These are phyloP conservation scores for Nasua narica DNA, from an alignment of 2,797 vertebrate genomes.

Conservation along the genomic window DNA sequence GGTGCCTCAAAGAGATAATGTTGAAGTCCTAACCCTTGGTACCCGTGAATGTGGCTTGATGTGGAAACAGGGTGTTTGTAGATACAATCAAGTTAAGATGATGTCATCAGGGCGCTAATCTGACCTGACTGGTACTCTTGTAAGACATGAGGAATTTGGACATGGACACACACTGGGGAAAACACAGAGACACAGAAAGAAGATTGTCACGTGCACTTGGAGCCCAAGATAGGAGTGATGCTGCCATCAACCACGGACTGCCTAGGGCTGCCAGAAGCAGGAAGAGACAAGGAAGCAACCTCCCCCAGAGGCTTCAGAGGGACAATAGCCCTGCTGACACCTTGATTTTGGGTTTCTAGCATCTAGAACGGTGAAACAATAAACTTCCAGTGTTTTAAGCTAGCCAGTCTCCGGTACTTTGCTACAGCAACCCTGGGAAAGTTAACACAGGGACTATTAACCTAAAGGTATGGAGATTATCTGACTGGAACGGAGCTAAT, in stretches of 20 bases:
- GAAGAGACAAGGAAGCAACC: background rate
- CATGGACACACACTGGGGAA: background rate
- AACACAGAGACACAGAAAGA: background rate
- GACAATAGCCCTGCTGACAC: background rate
- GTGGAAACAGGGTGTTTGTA: background rate
- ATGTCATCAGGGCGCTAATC: background rate
- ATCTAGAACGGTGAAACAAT: background rate
- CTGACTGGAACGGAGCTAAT: background rate
- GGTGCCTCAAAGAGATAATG: background rate
- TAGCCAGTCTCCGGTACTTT: background rate
- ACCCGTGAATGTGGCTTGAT: background rate
- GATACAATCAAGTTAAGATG: background rate
- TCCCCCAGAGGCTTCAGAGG: background rate
- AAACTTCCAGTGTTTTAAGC: background rate
- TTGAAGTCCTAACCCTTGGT: background rate
- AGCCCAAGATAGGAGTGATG: background rate
- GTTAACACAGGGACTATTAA: background rate
- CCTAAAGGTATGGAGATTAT: background rate
- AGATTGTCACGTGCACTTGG: rapidly evolving
- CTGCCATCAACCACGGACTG: background rate
- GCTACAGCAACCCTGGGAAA: background rate
- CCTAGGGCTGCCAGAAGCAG: background rate
- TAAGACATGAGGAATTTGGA: background rate
- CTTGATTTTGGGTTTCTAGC: background rate
- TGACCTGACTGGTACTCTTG: background rate